Base-by-base conservation (phyloP, 23 tunicate species). In the Ascidia mentula region DNA sequence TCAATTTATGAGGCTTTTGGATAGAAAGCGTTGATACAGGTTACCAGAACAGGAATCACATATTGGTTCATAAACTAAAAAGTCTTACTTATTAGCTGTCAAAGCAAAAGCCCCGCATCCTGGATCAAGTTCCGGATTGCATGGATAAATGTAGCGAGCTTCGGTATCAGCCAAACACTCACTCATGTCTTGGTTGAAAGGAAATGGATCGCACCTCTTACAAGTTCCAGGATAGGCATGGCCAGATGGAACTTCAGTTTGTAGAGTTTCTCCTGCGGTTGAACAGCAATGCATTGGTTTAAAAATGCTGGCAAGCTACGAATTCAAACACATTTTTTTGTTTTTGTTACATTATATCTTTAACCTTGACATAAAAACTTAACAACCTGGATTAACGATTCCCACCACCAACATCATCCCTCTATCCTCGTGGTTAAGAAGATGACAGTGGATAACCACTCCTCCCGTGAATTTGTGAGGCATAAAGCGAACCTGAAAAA, bases 341-440 rank as follows among this genome's bases (percentile, higher is more conserved):
- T 42, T 42, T 42, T 42, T 42, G 15, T 42, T 42, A 9, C 15
- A 42, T 9, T 9, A 42, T 9, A 9, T 42, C 15, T 42, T 42
- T 42, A 42, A 9, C 53, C n/a, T n/a, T n/a, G n/a, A n/a, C n/a
- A n/a, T n/a, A n/a, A n/a, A n/a, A n/a, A n/a, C n/a, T n/a, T n/a
- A n/a, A n/a, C 12, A 42, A 45, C 53, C 53, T 42, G 12, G 12
- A 9, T 12, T 12, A 12, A 42, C 53, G 15, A 42, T 42, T 42
- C 53, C 85, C 26, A 46, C 36, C 36, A 81, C 85, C 85, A 81
- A 36, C 85, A 81, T 81, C 85, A 81, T 81, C 8, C 85, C 85
- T 12, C 12, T 9, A 46, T 81, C 85, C 13, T 33, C 37, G 73
- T 81, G 79, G 28, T 36, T 28, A 31, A 60, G 35, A 12, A 81